These are phyloP conservation scores for Huso huso DNA, from an alignment of 2,797 vertebrate genomes.

Conservation along the genomic window DNA sequence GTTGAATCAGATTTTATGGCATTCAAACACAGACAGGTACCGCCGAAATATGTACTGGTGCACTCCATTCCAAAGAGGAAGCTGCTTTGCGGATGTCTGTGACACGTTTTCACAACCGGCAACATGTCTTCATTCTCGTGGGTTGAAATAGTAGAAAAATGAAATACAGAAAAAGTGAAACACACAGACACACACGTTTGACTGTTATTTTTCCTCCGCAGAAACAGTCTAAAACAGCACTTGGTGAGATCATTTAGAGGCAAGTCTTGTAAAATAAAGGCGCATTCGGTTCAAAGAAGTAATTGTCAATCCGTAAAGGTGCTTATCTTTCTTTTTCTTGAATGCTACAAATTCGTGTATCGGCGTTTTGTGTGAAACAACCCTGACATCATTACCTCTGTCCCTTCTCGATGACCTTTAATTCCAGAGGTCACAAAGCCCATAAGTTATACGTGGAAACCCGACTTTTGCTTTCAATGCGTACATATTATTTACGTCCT, in stretches of 20 bases:
- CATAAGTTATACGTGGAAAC: slow-evolving; percentile 16
- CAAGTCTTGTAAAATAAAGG: neutral
- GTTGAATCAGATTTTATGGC: neutral
- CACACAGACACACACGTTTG: neutral
- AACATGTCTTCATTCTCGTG: no score
- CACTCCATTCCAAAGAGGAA: neutral
- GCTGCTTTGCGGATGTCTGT: no score
- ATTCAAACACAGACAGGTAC: no score
- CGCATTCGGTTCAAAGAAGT: neutral
- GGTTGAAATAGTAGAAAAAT: no score
- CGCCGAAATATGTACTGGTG: no score
- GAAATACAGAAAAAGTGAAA: no score
- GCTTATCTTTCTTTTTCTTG: slow-evolving; percentile 2
- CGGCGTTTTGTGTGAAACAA: slow-evolving; percentile 16
- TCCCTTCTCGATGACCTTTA: slow-evolving; percentile 17
- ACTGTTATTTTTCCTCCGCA: neutral
- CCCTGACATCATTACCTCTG: slow-evolving; percentile 12
- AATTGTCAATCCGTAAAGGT: neutral
- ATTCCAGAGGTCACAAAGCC: slow-evolving; percentile 18
- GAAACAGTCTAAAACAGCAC: slow-evolving; percentile 3
- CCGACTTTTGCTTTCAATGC: slow-evolving; percentile 1
- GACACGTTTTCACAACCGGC: no score
- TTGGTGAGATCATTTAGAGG: neutral
- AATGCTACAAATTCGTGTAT: neutral
- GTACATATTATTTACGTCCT: slow-evolving; percentile 10